phyloP scores from a whole-genome alignment of 1,140 invertebrate species.

The Oscheius sp. region DNA sequence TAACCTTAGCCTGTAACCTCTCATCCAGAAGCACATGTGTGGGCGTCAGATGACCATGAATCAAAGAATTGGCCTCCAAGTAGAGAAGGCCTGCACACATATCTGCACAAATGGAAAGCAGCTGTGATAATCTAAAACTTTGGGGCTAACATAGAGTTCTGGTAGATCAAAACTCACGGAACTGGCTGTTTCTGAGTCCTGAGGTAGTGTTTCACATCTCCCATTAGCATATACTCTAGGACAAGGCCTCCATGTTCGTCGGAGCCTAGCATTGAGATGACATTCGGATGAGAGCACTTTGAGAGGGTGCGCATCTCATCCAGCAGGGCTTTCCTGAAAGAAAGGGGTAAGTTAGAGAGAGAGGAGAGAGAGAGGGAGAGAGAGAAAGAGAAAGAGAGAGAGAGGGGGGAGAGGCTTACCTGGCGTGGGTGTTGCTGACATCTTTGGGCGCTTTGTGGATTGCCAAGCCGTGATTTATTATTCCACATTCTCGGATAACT shows the following conservation, averaged over 20 bases:
- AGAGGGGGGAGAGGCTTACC: not conserved
- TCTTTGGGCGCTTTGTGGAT: slow-evolving; percentile 34
- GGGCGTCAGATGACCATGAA: slow-evolving; percentile 75
- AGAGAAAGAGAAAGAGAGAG: too few relatives aligned
- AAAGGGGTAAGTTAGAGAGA: not conserved
- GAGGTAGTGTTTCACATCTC: slow-evolving; percentile 80
- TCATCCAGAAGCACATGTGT: slow-evolving; percentile 64
- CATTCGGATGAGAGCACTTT: slow-evolving; percentile 76
- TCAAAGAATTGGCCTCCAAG: slow-evolving; percentile 75
- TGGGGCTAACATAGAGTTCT: slow-evolving; percentile 66
- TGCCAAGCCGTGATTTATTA: slow-evolving; percentile 6
- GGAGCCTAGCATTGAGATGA: slow-evolving; percentile 79
- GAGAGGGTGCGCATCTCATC: slow-evolving; percentile 82
- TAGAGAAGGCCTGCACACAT: slow-evolving; percentile 81
- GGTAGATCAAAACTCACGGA: not conserved
- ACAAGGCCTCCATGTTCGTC: slow-evolving; percentile 80
- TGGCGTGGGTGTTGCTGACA: not conserved
- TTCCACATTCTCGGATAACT: slow-evolving; percentile 22
- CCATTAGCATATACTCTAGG: slow-evolving; percentile 84
- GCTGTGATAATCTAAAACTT: slow-evolving; percentile 70
- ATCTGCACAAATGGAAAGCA: slow-evolving; percentile 71
- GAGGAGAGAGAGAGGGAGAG: not conserved
- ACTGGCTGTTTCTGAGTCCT: not conserved
- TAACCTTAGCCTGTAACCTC: slow-evolving; percentile 58
- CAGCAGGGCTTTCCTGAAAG: slow-evolving; percentile 76